Evolutionary conservation across 2,888 invertebrate genomes (phyloP), one percentile per base, ranked within the genome.

Genomic region (Phorcus lineatus): DNA sequence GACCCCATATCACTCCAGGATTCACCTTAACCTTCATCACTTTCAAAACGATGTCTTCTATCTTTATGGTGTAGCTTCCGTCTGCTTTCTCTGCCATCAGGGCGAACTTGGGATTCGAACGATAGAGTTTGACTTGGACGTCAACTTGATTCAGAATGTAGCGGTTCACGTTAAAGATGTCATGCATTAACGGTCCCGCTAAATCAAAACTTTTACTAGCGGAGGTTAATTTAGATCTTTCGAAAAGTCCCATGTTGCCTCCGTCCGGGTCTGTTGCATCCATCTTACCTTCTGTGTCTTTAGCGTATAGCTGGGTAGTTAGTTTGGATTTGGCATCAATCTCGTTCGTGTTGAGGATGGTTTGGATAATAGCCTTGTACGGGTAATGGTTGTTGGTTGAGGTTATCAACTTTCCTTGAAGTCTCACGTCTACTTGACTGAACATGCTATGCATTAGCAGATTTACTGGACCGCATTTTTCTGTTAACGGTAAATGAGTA

Each of bases 1-100:
- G 83, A 19, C 77, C 83, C 52, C 80, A 81, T 31, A 84, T 81
- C n/a, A 85, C 79, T 13, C 80, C 82, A 1, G 82, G 81, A 36
- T 83, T 82, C 17, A 83, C 80, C 55, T 77, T 28, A 9, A 47
- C 47, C 47, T 47, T 47, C 47, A 47, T 47, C 47, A 47, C 47
- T 13, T 47, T 47, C 47, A 74, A 19, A 24, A 36, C 74, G 19
- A 74, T 47, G 36, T 74, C 74, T 36, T 74, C 74, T 28, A 74
- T n/a, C 19, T 40, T 19, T 36, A 74, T 40, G 36, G n/a, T 40
- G 31, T 74, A 74, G 47, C 36, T 36, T 36, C 36, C 31, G 36
- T 74, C 74, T 11, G 74, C 19, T 47, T 74, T 74, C 17, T 74
- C 47, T 3, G 74, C 74, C 62, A 81, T 75, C 17, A 81, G 52